Base-by-base conservation (phyloP, 1,140 invertebrate species). In the Drosophila pachea region DNA sequence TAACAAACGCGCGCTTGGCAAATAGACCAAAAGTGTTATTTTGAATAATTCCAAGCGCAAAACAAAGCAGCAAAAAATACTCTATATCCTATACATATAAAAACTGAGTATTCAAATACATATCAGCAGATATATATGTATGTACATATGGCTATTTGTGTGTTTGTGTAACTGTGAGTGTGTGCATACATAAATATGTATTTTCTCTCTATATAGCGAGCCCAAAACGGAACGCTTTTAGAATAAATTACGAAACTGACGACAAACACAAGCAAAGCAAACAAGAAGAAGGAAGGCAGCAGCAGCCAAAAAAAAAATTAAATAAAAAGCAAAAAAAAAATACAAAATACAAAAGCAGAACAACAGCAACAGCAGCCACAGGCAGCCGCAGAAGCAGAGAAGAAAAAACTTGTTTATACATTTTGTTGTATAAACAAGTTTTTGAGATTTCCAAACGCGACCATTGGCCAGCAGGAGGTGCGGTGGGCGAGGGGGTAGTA, bases 201-300 rank as follows among this genome's bases (percentile, higher is more conserved):
- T 64, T 55, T 61, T 65, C 43, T 73, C 60, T 66, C 64, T 69
- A 61, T 79, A 69, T 84, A 73, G 60, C 84, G 73, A 86, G 79
- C 79, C 67, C 76, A 79, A 84, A 83, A 86, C 76, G 79, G 81
- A 84, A 84, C 81, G 81, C 76, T 84, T 84, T 84, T 84, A 84
- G 81, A 84, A 84, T 84, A 84, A 84, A 86, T 84, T 84, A 84
- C 81, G 81, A 84, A 84, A 84, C 81, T 74, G 78, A 75, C 81
- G 81, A 84, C 70, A 84, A 83, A 76, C 66, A 63, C 53, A 79
- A 76, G 65, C 74, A 67, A 73, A 76, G 43, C 58, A 54, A 65
- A 78, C 12, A n/a, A 43, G 40, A 43, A 83, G 66, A 68, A 66
- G 63, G 67, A 68, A 67, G 56, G 61, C 56, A 53, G 53, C 56